Conservation (phyloP, 2,888 invertebrate genomes). For the Nomada hirtipes region DNA sequence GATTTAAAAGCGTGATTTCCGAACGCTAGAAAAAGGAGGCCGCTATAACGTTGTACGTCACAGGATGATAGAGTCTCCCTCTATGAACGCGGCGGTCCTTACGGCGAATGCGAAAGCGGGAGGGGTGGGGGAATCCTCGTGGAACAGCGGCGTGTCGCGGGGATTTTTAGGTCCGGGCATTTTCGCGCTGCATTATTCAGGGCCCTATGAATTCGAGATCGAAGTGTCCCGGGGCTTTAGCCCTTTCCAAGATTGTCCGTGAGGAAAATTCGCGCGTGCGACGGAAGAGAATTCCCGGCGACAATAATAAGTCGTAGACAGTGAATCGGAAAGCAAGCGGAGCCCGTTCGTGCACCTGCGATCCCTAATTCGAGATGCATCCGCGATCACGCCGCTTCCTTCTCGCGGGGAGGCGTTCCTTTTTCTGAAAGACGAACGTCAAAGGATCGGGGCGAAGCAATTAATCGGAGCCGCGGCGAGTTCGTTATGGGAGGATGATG, state of each 20-base stretch:
- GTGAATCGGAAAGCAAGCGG: constrained; percentile 42
- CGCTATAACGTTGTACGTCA: neutral
- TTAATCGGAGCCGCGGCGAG: neutral
- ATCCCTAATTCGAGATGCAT: constrained; percentile 29
- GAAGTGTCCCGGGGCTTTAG: constrained; percentile 38
- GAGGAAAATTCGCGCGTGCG: constrained; percentile 40
- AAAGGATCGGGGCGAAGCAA: neutral
- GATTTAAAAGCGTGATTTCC: neutral
- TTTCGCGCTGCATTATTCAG: constrained; percentile 77
- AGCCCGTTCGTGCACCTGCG: constrained; percentile 16
- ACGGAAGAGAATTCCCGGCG: constrained; percentile 39
- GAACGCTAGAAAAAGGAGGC: neutral
- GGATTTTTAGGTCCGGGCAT: constrained; percentile 33
- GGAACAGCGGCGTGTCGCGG: neutral
- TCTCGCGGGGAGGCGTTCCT: too few relatives aligned
- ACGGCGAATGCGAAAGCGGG: neutral
- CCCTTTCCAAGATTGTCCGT: constrained; percentile 52
- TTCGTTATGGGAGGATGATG: constrained; percentile 8
- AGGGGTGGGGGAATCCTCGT: too few relatives aligned
- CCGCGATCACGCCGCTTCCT: neutral
- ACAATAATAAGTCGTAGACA: constrained; percentile 59
- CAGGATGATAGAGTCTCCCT: neutral
- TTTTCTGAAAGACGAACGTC: too few relatives aligned
- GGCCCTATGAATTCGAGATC: constrained; percentile 74
- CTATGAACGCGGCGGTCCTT: neutral